Conservation (phyloP, 2,113 vertebrate species). For the Nycticorax nycticorax region DNA sequence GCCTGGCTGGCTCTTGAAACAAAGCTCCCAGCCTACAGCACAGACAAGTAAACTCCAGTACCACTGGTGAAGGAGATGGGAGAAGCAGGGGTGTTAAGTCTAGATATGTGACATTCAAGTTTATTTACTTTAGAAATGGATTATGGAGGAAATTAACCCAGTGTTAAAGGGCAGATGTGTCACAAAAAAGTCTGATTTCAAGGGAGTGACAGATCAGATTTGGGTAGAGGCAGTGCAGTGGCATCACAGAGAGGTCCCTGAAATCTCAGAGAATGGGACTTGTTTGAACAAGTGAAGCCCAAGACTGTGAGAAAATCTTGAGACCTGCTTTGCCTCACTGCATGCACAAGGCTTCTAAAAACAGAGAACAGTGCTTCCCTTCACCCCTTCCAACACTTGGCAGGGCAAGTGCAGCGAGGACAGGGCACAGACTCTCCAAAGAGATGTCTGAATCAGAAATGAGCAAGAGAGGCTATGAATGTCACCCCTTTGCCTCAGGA, state of each 20-base stretch:
- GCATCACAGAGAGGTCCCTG: neutral
- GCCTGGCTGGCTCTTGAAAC: neutral
- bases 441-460: neutral
- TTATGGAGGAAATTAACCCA: neutral
- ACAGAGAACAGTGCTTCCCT: neutral
- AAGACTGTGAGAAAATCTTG: neutral
- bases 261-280: neutral
- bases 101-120: neutral
- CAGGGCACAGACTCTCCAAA: neutral
- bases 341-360: neutral
- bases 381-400: neutral
- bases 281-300: neutral
- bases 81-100: neutral
- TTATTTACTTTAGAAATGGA: slow-evolving; percentile 25
- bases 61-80: neutral
- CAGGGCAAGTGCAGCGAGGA: neutral
- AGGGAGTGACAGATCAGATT: neutral
- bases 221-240: neutral
- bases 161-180: neutral
- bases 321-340: neutral
- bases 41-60: neutral
- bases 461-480: neutral
- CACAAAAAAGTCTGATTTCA: neutral
- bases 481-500: neutral
- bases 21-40: neutral